Base-by-base conservation (phyloP, 1,140 invertebrate species). In the Octopus bimaculoides region DNA sequence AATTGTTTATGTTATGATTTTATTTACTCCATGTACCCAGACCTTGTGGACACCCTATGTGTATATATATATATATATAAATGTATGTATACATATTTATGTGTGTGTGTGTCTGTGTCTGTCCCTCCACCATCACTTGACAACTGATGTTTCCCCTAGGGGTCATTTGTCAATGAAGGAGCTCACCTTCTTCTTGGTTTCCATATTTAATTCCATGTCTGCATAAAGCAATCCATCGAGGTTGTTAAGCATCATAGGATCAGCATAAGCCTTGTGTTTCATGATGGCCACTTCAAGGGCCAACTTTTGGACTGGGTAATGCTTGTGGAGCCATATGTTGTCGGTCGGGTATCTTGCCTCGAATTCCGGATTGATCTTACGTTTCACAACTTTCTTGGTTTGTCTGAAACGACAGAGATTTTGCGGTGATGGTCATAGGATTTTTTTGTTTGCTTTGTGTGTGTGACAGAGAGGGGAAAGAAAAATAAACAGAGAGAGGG, bases 241-340 rank as follows among this genome's bases (percentile, higher is more conserved):
- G 52, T 85, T 84, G 77, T 88, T 78, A 4, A 85, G 75, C 85
- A 88, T 88, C 10, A 77, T 81, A 14, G 87, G 87, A 52, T 86
- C 78, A 5, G 87, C 87, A 82, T 83, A 84, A 66, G 86, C 87
- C 56, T 84, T 80, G 78, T 88, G 87, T 77, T 81, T 82, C 3
- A 80, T 75, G 26, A 88, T 75, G 69, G 82, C 80, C 26, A 86
- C 81, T 56, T 83, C 79, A 14, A 88, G 55, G 9, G 82, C 69
- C 55, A 81, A 85, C 54, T 80, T 78, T 5, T 75, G 83, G 26
- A 55, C 54, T 6, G 86, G 85, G 76, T 86, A 88, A 69, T 84
- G 79, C 7, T 78, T 75, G 4, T 77, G 81, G 2, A 86, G 82
- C 84, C 86, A 88, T 9, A 88, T 85, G 84, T 84, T 81, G 81